phyloP scores from a whole-genome alignment of 2,888 invertebrate genomes.

The Galerucella nymphaeae region DNA sequence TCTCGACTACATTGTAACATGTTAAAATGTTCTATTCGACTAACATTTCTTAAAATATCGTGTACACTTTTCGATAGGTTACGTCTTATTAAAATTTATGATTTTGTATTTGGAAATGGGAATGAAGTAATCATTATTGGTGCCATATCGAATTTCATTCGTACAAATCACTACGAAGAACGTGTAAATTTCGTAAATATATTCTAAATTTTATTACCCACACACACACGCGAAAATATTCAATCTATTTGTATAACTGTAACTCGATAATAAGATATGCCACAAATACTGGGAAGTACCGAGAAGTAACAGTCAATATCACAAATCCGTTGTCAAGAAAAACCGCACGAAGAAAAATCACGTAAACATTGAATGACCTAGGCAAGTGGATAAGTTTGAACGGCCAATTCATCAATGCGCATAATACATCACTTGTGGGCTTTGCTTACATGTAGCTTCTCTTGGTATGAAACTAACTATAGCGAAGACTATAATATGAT shows the following conservation, averaged over 20 bases:
- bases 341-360: too few relatives aligned
- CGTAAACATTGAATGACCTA: too few relatives aligned
- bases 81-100: constrained; percentile 30
- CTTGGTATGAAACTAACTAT: too few relatives aligned
- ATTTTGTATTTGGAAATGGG: constrained; percentile 25
- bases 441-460: too few relatives aligned
- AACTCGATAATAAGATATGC: background rate
- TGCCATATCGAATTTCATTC: constrained; percentile 21
- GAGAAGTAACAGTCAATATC: too few relatives aligned
- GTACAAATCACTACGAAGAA: constrained; percentile 25
- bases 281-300: too few relatives aligned
- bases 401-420: too few relatives aligned
- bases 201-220: constrained; percentile 23
- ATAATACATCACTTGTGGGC: too few relatives aligned
- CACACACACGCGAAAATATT: background rate
- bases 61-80: constrained; percentile 18
- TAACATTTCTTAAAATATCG: constrained; percentile 24
- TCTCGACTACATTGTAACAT: constrained; percentile 13
- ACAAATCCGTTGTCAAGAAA: too few relatives aligned
- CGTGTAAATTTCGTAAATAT: constrained; percentile 35
- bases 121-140: constrained; percentile 28
- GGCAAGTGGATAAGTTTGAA: too few relatives aligned
- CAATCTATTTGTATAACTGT: background rate
- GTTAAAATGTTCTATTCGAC: constrained; percentile 7
- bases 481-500: too few relatives aligned